phyloP scores from a whole-genome alignment of 2,888 invertebrate genomes.

The Enchytraeus crypticus region DNA sequence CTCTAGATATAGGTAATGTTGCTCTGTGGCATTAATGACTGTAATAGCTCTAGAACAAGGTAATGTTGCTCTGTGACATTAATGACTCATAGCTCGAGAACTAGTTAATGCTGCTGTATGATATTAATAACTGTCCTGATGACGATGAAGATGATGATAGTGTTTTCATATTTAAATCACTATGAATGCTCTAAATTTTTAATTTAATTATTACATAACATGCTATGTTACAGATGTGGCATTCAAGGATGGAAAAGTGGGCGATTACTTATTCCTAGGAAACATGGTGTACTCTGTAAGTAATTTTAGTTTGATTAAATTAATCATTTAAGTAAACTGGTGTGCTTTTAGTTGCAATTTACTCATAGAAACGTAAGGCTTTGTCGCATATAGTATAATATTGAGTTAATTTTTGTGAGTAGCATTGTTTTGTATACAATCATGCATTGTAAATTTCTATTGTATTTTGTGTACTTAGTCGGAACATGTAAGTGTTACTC shows the following conservation, averaged over 20 bases:
- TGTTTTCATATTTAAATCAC: not conserved
- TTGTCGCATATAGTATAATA: too few relatives aligned
- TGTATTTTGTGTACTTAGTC: too few relatives aligned
- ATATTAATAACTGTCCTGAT: conserved; percentile 1
- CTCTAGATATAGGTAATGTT: conserved; percentile 58
- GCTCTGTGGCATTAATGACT: not conserved
- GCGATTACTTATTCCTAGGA: conserved; percentile 87
- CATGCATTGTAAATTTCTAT: too few relatives aligned
- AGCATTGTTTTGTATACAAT: too few relatives aligned
- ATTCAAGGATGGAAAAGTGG: conserved; percentile 61
- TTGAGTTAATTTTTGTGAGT: too few relatives aligned
- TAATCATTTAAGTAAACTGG: not conserved
- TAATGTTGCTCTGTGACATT: not conserved
- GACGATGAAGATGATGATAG: conserved; percentile 1
- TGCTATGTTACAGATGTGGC: conserved; percentile 44
- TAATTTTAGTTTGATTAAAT: too few relatives aligned
- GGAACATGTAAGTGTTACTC: too few relatives aligned
- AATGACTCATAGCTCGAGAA: too few relatives aligned
- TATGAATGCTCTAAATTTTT: not conserved
- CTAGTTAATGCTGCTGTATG: not conserved
- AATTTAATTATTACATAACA: not conserved
- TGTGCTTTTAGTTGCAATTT: not conserved
- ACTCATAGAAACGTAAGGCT: too few relatives aligned
- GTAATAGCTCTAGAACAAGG: too few relatives aligned
- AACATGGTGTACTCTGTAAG: conserved; percentile 91